A percentile compares a stretch with the other conserved stretches of the same genome.
These are phyloP conservation scores for Ophonus ardosiacus DNA, from an alignment of 2,888 invertebrate genomes.

Conservation along the genomic window DNA sequence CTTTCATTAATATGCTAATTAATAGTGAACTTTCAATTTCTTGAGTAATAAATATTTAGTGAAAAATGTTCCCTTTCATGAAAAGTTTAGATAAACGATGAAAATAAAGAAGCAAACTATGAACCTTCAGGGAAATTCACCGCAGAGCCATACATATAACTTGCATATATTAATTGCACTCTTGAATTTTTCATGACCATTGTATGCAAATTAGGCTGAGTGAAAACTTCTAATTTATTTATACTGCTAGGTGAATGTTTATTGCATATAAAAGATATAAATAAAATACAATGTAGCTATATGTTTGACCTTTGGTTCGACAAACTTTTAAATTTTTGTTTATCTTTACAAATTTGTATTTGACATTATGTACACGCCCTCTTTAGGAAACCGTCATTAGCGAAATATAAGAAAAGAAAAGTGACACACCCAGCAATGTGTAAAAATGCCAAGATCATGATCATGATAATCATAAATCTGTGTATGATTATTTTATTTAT, in stretches of 20 bases:
- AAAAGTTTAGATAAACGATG: not conserved
- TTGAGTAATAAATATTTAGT: not conserved
- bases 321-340: not conserved
- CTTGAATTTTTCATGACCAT: conserved; percentile 22
- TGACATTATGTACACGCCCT: not conserved
- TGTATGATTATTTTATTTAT: too few relatives aligned
- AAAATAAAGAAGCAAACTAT: not conserved
- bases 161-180: conserved; percentile 16
- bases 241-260: not conserved
- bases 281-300: not conserved
- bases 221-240: conserved; percentile 23
- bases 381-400: not conserved
- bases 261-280: not conserved
- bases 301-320: not conserved
- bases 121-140: not conserved
- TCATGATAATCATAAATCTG: not conserved
- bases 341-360: not conserved
- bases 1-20: not conserved
- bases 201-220: conserved; percentile 21
- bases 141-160: not conserved
- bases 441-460: not conserved
- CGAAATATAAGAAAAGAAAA: not conserved
- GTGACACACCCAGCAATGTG: not conserved
- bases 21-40: not conserved
- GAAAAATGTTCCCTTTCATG: not conserved